Conservation (phyloP, 2,797 vertebrate species). For the Rhynchonycteris naso region DNA sequence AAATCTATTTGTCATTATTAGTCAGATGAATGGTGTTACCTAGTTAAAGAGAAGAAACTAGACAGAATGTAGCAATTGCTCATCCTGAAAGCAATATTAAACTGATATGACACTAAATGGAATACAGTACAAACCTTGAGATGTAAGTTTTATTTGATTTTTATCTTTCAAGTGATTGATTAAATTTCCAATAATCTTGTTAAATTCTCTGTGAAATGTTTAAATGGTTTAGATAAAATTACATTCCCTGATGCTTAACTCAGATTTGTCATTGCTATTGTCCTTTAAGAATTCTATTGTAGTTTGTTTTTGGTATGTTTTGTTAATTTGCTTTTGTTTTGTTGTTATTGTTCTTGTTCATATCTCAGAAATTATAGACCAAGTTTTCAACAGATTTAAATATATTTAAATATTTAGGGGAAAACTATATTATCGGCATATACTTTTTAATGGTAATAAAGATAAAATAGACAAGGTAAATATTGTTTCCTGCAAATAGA, state of each 20-base stretch:
- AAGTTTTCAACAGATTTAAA: neutral
- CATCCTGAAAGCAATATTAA: conserved; percentile 22
- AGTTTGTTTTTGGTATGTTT: neutral
- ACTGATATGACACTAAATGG: neutral
- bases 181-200: neutral
- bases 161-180: conserved; percentile 9
- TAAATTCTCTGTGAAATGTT: neutral
- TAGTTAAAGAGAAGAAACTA: conserved; percentile 34
- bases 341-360: neutral
- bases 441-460: neutral
- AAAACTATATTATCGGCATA: neutral
- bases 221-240: neutral
- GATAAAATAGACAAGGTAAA: neutral
- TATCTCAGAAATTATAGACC: neutral
- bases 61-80: neutral
- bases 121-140: neutral
- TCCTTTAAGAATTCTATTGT: conserved; percentile 5
- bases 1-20: conserved; percentile 66
- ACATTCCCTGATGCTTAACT: neutral
- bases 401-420: neutral
- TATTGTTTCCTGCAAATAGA: neutral
- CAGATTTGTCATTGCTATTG: neutral
- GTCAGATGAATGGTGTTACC: neutral
- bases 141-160: conserved; percentile 47
- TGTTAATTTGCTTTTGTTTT: neutral